Evolutionary conservation across 2,888 invertebrate species (phyloP).

Genomic region (Dryadula phaetusa): DNA sequence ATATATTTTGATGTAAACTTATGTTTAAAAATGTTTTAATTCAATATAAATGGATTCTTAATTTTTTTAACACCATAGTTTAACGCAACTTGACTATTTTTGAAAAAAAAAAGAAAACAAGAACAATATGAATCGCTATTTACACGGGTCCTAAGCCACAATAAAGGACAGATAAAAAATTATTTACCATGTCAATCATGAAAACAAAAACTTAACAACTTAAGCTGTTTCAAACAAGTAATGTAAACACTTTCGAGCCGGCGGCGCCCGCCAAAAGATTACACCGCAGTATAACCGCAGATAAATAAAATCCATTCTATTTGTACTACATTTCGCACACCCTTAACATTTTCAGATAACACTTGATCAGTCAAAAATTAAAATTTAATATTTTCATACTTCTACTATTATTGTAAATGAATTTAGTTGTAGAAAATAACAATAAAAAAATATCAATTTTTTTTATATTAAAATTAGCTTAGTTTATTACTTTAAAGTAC

Average conservation of each 20-base stretch:
- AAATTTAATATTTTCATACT: conserved; percentile 22
- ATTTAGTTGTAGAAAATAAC: too few species aligned
- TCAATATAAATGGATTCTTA: too few species aligned
- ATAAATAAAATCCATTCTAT: conserved; percentile 51
- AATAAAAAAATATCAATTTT: background rate
- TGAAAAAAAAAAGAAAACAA: background rate
- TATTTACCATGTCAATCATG: conserved; percentile 59
- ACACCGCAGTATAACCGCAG: conserved; percentile 53
- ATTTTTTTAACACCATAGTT: background rate
- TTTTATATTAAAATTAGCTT: background rate
- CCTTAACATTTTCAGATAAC: conserved; percentile 72
- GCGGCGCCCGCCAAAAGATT: conserved; percentile 73
- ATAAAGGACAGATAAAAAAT: conserved; percentile 35
- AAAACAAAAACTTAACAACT: conserved; percentile 60
- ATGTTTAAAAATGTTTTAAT: too few species aligned
- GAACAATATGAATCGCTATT: conserved; percentile 3
- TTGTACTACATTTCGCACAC: conserved; percentile 70
- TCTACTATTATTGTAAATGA: background rate
- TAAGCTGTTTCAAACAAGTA: conserved; percentile 56
- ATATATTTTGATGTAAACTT: too few species aligned
- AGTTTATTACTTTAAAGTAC: background rate
- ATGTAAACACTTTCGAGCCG: conserved; percentile 59
- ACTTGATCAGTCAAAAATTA: conserved; percentile 51
- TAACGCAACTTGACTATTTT: background rate
- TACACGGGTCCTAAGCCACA: conserved; percentile 5